phyloP scores from a whole-genome alignment of 1,140 invertebrate species.

The Subanguina moxae region DNA sequence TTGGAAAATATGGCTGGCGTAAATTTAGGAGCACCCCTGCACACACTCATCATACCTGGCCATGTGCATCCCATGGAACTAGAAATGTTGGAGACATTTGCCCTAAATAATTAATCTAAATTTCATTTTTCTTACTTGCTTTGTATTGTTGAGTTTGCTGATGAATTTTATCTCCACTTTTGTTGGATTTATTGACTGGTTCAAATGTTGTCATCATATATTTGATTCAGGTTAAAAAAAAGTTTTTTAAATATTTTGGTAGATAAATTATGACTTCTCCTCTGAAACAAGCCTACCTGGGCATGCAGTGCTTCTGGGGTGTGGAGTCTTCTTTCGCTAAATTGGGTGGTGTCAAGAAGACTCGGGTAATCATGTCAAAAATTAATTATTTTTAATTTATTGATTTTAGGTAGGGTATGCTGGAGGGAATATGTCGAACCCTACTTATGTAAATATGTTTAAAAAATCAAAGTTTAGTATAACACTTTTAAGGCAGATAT shows the following conservation, averaged over 20 bases:
- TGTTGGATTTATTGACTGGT: background rate
- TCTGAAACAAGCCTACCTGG: conserved; percentile 74
- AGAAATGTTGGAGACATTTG: conserved; percentile 55
- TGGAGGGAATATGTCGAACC: conserved; percentile 75
- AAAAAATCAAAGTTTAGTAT: no score
- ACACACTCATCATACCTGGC: conserved; percentile 78
- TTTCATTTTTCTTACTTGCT: conserved; percentile 21
- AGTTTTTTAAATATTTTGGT: no score
- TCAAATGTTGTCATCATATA: no score
- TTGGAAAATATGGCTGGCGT: conserved; percentile 71
- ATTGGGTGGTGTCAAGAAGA: conserved; percentile 76
- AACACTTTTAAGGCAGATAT: conserved; percentile 62
- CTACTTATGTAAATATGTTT: conserved; percentile 67
- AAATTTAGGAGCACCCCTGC: conserved; percentile 82
- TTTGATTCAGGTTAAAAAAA: no score
- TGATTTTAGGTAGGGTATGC: conserved; percentile 72
- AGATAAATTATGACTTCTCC: conserved; percentile 22
- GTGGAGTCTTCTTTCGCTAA: conserved; percentile 83
- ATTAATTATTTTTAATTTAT: no score
- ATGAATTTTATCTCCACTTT: background rate
- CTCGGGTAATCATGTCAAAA: conserved; percentile 66
- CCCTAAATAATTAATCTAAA: background rate
- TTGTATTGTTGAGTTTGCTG: conserved; percentile 14
- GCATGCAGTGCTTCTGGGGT: conserved; percentile 94
- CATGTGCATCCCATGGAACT: conserved; percentile 51